Percentiles rank a stretch among this genome's conserved stretches.
Evolutionary conservation across 2,888 invertebrate genomes (phyloP).

Genomic region (Thalpophila matura): DNA sequence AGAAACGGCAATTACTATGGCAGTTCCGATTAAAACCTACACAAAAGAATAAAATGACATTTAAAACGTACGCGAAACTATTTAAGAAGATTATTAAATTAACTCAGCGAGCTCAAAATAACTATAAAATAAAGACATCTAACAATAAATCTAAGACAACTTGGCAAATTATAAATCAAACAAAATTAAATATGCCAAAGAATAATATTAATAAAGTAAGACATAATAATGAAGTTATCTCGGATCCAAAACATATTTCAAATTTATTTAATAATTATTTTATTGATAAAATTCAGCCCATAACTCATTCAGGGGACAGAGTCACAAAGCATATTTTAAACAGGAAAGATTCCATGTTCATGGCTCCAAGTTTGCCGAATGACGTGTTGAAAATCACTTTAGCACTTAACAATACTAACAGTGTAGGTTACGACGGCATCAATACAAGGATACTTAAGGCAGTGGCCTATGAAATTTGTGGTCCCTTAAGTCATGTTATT

Average conservation of each 20-base stretch:
- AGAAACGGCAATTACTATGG: neutral
- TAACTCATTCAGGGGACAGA: neutral
- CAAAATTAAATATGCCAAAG: neutral
- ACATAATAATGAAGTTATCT: neutral
- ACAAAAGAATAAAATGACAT: neutral
- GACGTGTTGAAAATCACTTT: neutral
- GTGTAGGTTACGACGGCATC: conserved; percentile 1
- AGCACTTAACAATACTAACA: neutral
- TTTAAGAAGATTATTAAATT: conserved; percentile 1
- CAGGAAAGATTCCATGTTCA: neutral
- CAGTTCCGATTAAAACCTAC: neutral
- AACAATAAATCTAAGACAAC: neutral
- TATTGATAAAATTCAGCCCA: conserved; percentile 6
- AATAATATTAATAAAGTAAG: neutral
- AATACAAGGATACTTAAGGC: neutral
- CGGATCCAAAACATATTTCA: neutral
- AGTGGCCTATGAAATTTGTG: neutral
- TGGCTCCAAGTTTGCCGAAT: neutral
- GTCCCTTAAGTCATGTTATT: neutral
- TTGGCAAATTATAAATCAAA: neutral
- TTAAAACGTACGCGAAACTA: neutral
- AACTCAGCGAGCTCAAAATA: neutral
- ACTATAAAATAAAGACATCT: neutral
- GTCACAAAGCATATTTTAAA: neutral
- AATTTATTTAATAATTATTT: neutral